Base-by-base conservation (phyloP, 2,888 invertebrate genomes). In the Drepana falcataria region DNA sequence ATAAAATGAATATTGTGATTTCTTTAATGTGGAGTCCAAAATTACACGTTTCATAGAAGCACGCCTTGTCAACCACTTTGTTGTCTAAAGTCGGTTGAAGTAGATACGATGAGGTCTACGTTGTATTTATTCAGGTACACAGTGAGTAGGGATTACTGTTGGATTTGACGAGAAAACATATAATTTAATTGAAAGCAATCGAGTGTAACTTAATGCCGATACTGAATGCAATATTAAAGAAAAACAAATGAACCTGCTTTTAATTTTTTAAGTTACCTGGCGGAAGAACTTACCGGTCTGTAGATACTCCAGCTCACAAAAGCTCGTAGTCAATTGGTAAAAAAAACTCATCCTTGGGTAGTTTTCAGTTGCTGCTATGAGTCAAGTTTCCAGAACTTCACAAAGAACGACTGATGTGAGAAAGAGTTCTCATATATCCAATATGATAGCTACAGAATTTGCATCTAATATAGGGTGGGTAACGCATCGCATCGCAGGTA, bases 1-100 rank as follows among this genome's bases (percentile, higher is more conserved):
- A 21, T 21, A 21, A 21, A 21, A 21, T 21, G 21, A 1, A 1
- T 21, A 21, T 21, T 21, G 21, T 21, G 21, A 21, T 21, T 52
- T 54, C 54, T 52, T 54, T 35, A 53, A 21, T 6, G 48, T 34
- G 51, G 47, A 49, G 49, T 54, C 47, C 40, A 37, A 53, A 49
- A 53, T 21, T 34, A 35, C 35, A 35, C 35, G 9, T 9, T 44
- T 1, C 5, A 37, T 37, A 37, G 9, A 6, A 1, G 44, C 6
- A 3, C 9, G 3, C 44, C 44, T 9, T 44, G 3, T 44, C 44
- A 9, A 9, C 44, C 44, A 5, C 44, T 21, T 21, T 21, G 21
- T 21, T 21, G 21, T 21, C 21, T 21, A 21, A 21, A 21, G 21
- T 21, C 21, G 21, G 21, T 21, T 1, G 21, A 21, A 21, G 21